These are phyloP conservation scores for Eupithecia subfuscata DNA, from an alignment of 2,888 invertebrate species.

Conservation along the genomic window DNA sequence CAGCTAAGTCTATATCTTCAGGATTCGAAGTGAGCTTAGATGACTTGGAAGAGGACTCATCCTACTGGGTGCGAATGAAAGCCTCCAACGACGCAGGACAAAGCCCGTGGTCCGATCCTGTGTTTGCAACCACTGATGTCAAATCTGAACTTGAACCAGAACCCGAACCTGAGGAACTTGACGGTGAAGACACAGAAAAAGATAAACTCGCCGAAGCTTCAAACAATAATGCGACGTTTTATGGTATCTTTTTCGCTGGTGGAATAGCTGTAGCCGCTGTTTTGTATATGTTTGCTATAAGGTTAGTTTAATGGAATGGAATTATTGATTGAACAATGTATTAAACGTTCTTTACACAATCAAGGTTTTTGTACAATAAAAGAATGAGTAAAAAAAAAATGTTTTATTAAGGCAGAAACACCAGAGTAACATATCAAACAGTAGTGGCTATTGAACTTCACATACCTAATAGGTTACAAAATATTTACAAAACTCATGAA, in stretches of 20 bases:
- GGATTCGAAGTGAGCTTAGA: constrained; percentile 49
- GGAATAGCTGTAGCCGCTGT: constrained; percentile 61
- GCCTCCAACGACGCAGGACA: constrained; percentile 61
- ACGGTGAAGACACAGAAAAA: constrained; percentile 30
- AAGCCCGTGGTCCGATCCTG: constrained; percentile 62
- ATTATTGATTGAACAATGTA: not conserved
- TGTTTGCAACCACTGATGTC: constrained; percentile 45
- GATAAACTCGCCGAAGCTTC: constrained; percentile 31
- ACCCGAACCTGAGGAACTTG: constrained; percentile 18
- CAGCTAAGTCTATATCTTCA: constrained; percentile 36
- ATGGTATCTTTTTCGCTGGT: constrained; percentile 68
- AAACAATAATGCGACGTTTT: constrained; percentile 51
- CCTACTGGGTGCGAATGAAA: constrained; percentile 65
- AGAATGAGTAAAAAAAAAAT: constrained; percentile 57
- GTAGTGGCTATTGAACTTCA: constrained; percentile 56
- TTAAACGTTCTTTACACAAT: not conserved
- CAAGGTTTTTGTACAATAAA: not conserved
- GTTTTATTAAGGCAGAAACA: constrained; percentile 76
- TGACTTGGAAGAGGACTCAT: constrained; percentile 56
- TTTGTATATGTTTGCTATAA: constrained; percentile 62
- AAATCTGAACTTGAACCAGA: constrained; percentile 22
- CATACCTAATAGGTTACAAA: constrained; percentile 51
- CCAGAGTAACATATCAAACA: constrained; percentile 67
- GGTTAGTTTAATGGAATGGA: constrained; percentile 50
- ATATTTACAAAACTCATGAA: constrained; percentile 47